A percentile compares a stretch with the other conserved stretches of the same genome.
Evolutionary conservation across 2,888 invertebrate species (phyloP).

Genomic region (Leptinotarsa peninsularis): DNA sequence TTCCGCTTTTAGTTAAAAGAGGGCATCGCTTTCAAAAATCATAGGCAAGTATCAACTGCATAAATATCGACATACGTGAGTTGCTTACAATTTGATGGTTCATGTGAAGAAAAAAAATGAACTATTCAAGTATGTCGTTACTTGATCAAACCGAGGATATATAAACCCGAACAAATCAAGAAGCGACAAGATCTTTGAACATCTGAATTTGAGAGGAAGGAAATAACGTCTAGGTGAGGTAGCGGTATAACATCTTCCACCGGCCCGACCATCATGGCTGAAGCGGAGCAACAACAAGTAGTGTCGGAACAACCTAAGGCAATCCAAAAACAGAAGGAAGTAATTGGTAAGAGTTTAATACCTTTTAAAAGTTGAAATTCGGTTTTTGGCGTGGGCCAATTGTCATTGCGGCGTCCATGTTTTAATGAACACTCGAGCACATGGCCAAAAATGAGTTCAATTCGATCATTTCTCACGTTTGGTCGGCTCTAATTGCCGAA

Average conservation of each 20-base stretch:
- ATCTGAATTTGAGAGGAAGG: slow-evolving; percentile 72
- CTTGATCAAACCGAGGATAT: slow-evolving; percentile 54
- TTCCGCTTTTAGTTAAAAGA: background rate
- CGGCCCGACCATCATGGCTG: slow-evolving; percentile 85
- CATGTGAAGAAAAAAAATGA: background rate
- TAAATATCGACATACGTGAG: slow-evolving; percentile 2
- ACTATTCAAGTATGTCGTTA: slow-evolving; percentile 39
- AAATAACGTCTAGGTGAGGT: slow-evolving; percentile 80
- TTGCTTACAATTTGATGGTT: background rate
- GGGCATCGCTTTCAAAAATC: background rate
- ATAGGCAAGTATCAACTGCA: background rate
- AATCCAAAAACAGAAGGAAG: slow-evolving; percentile 84
- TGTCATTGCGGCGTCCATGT: slow-evolving; percentile 62
- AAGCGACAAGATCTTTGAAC: slow-evolving; percentile 64
- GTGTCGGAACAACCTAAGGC: slow-evolving; percentile 68
- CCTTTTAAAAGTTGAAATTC: slow-evolving; percentile 31
- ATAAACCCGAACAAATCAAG: slow-evolving; percentile 58
- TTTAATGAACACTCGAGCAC: slow-evolving; percentile 55
- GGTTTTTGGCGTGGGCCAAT: slow-evolving; percentile 46
- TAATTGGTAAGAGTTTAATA: slow-evolving; percentile 79
- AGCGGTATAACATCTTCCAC: slow-evolving; percentile 82
- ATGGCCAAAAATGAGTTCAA: slow-evolving; percentile 51
- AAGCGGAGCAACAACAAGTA: slow-evolving; percentile 83
- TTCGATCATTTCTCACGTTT: background rate
- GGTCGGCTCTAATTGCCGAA: background rate